phyloP scores from a whole-genome alignment of 2,113 vertebrate species.

The Acrocephalus kingi region DNA sequence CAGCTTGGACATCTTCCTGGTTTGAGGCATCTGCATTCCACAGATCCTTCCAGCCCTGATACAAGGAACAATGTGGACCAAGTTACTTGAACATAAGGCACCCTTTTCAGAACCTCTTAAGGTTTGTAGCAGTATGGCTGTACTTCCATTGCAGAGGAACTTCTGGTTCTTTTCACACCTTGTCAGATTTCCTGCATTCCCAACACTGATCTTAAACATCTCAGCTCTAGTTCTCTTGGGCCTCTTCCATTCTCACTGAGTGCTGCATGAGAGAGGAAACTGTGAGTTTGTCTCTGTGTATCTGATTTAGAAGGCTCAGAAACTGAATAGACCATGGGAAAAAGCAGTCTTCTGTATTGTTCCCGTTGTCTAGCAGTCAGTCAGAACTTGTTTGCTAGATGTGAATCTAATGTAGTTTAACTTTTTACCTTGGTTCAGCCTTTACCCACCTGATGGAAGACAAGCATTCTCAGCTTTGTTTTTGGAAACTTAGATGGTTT shows the following conservation, averaged over 20 bases:
- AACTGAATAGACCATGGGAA: neutral
- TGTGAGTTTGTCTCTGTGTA: fast-evolving
- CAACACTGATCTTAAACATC: neutral
- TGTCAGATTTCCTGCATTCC: neutral
- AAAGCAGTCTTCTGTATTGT: neutral
- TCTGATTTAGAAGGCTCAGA: neutral
- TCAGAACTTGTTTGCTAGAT: neutral
- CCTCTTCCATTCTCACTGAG: neutral
- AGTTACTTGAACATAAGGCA: neutral
- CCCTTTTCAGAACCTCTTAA: neutral
- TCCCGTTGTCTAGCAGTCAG: neutral
- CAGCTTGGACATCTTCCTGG: neutral
- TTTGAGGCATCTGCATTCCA: neutral
- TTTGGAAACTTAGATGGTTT: neutral
- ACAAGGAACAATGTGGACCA: neutral
- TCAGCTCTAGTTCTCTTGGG: neutral
- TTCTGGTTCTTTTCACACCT: neutral
- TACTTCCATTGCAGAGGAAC: neutral
- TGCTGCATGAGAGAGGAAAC: neutral
- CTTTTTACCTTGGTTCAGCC: neutral
- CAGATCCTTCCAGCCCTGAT: neutral
- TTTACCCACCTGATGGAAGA: neutral
- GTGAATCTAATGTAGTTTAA: neutral
- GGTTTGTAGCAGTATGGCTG: neutral
- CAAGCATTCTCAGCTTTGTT: neutral